Evolutionary conservation across 2,888 invertebrate species (phyloP), one percentile per base, ranked within the genome.

Genomic region (Abrostola triplasia): DNA sequence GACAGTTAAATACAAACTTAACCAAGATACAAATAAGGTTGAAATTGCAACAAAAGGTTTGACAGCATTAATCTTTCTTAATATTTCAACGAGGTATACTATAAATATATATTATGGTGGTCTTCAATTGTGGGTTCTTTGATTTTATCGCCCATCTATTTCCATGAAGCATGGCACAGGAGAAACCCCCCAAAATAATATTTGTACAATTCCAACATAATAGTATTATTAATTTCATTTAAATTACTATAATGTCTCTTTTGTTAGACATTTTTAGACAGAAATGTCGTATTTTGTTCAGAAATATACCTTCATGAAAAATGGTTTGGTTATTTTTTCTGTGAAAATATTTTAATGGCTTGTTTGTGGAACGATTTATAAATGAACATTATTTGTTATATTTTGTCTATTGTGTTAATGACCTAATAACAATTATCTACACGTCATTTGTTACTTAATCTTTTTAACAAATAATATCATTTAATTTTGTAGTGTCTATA

Each of bases 141-240:
- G 11, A 51, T 73, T 62, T 72, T 64, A 72, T 73, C 52, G 49
- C n/a, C 62, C 59, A 69, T 72, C 58, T 13, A 10, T 61, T 48
- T 37, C 12, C 0, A 11, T 59, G 62, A 73, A 44, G 0, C 47
- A 73, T 62, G 58, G 38, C 8, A 50, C 12, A 12, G 24, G n/a
- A 57, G 38, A 60, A 9, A 36, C 10, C 61, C 47, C 11, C 35
- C 35, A 11, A 36, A 11, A 49, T 36, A 11, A 35, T 49, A 36
- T 5, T 36, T 35, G 6, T 36, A 5, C 10, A 9, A 47, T 7
- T 47, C 5, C 0, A 54, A 47, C 47, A 24, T 59, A 55, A 67
- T 52, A 37, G 37, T 5, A 6, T 5, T 12, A 66, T 64, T 51
- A 52, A 49, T 54, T 66, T 54, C 55, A 59, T 69, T 63, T 59